Base-by-base conservation (phyloP, 2,113 vertebrate species). In the Hiodon tergisus region DNA sequence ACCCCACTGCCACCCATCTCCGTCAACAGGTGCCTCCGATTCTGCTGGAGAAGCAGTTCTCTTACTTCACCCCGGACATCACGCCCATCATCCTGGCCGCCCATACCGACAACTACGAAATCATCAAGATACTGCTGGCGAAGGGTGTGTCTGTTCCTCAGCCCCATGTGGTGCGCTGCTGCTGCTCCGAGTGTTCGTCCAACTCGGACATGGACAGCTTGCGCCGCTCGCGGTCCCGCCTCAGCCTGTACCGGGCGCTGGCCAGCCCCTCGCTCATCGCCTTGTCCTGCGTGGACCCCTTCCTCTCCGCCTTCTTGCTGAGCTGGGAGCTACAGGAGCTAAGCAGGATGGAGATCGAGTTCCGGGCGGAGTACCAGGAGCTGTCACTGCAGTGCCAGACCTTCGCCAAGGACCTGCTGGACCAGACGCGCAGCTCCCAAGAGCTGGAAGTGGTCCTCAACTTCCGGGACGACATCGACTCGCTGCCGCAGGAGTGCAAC, bases 81-180 rank as follows among this genome's bases (percentile, higher is more conserved):
- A 99, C 97, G 0, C 97, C 97, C 1, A 97, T 99, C 85, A 95
- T 99, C 86, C 86, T 99, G 76, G 97, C 97, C 46, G 96, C 96
- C 16, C 97, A 99, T 87, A 98, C 96, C 48, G 98, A 99, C 88
- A 99, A 98, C 86, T 99, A 98, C 0, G 93, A 99, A 84, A 94
- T 99, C 70, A 96, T 98, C 82, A 99, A 98, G 81, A 91, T 97
- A 68, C 89, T 99, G 3, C 90, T 99, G 52, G 95, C 96, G 87
- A 94, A 95, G 69, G 96, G 96, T 0, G 96, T 99, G 16, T 96
- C 95, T 0, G 89, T 99, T 70, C 97, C 97, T 3, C 89, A 95
- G 82, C 97, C 97, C 0, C 97, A 99, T 0, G 93, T 95, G 69
- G 95, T 98, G 51, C 96, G 94, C 67, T 99, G 97, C 71, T 96